A percentile compares a stretch with the other conserved stretches of the same genome.
These are phyloP conservation scores for Drosophila nasuta DNA, from an alignment of 1,140 invertebrate species.

Conservation along the genomic window DNA sequence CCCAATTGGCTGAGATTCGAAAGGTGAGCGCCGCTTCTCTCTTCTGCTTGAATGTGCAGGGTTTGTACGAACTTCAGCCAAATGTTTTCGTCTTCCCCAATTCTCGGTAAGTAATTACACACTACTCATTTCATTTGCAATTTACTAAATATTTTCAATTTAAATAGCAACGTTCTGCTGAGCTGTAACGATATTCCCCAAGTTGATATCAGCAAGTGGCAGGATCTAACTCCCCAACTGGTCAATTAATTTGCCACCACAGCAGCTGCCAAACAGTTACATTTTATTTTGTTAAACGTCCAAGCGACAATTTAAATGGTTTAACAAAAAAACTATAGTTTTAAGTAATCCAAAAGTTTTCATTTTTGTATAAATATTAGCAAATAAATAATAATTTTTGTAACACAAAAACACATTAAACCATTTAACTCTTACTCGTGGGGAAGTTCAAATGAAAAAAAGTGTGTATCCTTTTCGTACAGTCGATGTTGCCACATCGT, in stretches of 20 bases:
- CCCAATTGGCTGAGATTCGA: conserved; percentile 94
- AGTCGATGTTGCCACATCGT: no score
- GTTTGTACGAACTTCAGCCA: conserved; percentile 91
- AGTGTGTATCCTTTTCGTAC: no score
- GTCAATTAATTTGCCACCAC: conserved; percentile 29
- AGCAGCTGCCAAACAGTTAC: not conserved
- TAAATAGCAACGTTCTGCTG: conserved; percentile 85
- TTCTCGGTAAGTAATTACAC: conserved; percentile 51
- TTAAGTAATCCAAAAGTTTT: not conserved
- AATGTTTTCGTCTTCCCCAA: conserved; percentile 86
- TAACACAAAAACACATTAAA: no score
- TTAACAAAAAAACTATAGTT: not conserved
- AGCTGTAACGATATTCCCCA: conserved; percentile 88
- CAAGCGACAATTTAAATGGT: not conserved
- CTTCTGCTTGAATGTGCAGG: conserved; percentile 93
- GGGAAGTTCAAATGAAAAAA: no score
- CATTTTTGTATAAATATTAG: conserved; percentile 1
- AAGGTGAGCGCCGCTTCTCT: conserved; percentile 92
- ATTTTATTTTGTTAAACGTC: conserved; percentile 7
- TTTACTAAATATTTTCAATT: not conserved
- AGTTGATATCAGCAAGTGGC: conserved; percentile 88
- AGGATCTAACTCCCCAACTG: conserved; percentile 74
- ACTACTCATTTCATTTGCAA: not conserved
- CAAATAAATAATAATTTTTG: not conserved
- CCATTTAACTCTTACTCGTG: no score